Conservation (phyloP, 2,113 vertebrate genomes). For the Tricholaema leucomelas region DNA sequence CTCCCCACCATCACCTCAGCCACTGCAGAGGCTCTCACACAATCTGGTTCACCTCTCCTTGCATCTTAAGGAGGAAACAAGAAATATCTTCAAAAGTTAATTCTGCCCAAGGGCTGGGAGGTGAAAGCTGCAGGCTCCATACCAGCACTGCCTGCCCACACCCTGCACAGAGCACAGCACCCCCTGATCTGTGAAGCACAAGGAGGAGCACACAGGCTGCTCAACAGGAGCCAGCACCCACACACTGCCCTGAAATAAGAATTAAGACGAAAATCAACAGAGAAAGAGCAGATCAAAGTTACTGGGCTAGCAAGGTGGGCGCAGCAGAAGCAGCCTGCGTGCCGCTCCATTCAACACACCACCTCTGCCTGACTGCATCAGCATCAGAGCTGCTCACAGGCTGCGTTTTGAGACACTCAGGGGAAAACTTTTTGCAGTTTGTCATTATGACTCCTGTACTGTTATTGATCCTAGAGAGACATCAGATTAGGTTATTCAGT, state of each 20-base stretch:
- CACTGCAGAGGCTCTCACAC: neutral
- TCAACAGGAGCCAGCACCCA: neutral
- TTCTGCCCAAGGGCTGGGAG: neutral
- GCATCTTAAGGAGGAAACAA: rapidly evolving
- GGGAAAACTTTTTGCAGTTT: neutral
- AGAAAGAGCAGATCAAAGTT: neutral
- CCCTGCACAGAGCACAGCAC: rapidly evolving
- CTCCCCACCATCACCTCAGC: neutral
- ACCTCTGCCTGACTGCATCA: neutral
- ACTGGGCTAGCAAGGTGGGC: neutral
- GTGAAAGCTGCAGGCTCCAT: neutral
- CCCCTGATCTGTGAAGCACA: neutral
- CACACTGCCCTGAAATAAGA: neutral
- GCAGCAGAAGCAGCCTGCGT: neutral
- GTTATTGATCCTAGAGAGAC: neutral
- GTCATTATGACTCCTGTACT: neutral
- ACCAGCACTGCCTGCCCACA: neutral
- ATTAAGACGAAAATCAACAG: neutral
- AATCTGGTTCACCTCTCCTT: neutral
- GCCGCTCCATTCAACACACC: neutral
- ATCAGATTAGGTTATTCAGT: neutral
- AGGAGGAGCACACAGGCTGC: neutral
- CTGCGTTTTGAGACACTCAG: neutral
- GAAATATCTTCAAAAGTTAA: rapidly evolving
- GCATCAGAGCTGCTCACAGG: neutral